Base-by-base conservation (phyloP, 2,888 invertebrate species). In the Cephus runcator region DNA sequence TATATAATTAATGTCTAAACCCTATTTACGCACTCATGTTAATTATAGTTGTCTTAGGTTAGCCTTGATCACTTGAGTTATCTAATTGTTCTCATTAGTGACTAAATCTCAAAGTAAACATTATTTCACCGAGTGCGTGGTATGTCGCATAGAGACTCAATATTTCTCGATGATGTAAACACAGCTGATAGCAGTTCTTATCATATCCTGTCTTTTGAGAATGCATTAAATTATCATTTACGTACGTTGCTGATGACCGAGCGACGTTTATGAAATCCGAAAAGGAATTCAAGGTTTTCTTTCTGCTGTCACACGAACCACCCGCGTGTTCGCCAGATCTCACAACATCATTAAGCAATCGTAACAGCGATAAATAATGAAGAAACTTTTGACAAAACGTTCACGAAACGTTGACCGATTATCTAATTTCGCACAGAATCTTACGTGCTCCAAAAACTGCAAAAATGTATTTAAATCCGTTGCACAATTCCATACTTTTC, bases 171-270 rank as follows among this genome's bases (percentile, higher is more conserved):
- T 31, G 71, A 34, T 71, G 33, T 71, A 71, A 71, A 71, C 71
- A 71, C 71, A 71, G 71, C 71, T 71, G 71, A 71, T 31, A 71
- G 33, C 71, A 31, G 31, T 15, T 31, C 33, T 23, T 56, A 56
- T 56, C 56, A 23, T 56, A 23, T 56, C 56, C 56, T 34, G 71
- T 71, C 71, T 31, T 34, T 71, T 34, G 71, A 31, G 31, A 71
- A 71, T 34, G 71, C 71, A 71, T 71, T 71, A 71, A 56, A 23
- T 56, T 71, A 71, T 34, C 31, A 34, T 31, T 71, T 71, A 71
- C 71, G 71, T 71, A 31, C 33, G 71, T 12, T 31, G 31, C 12
- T 31, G 31, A 71, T 23, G 15, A 31, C 71, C 33, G 30, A 31
- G 3, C 71, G 71, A 31, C 31, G 33, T 31, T 71, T 33, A 71